Evolutionary conservation across 2,113 vertebrate species (phyloP).

Genomic region (Pollimyrus isidori): DNA sequence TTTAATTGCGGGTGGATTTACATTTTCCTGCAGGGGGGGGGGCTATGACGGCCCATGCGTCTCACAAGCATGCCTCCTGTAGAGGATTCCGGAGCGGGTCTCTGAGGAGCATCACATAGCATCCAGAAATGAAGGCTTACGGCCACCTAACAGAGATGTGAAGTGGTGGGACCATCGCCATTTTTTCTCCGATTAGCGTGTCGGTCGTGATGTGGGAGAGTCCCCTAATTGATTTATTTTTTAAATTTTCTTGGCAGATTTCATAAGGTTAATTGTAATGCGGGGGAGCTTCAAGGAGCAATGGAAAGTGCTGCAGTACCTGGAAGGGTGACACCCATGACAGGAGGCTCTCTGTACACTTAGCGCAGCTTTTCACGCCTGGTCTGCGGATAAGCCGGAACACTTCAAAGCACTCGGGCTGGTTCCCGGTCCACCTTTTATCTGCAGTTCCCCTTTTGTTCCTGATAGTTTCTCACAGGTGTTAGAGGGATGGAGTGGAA

Average conservation of each 20-base stretch:
- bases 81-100: background rate
- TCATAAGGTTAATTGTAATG: background rate
- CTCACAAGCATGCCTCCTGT: background rate
- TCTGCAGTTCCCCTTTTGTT: background rate
- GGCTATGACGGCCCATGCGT: no score
- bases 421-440: background rate
- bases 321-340: background rate
- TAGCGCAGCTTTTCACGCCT: background rate
- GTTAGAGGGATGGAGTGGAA: background rate
- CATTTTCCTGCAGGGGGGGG: background rate
- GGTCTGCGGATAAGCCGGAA: background rate
- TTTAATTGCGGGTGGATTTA: background rate
- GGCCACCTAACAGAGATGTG: background rate
- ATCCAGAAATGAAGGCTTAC: background rate
- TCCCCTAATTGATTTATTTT: background rate
- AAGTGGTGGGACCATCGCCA: background rate
- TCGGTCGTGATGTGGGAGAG: background rate
- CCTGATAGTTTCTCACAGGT: background rate
- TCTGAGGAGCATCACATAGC: background rate
- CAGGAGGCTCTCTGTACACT: background rate
- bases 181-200: no score
- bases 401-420: constrained; percentile 1
- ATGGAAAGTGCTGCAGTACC: background rate
- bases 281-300: background rate
- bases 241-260: background rate